Base-by-base conservation (phyloP, 2,113 vertebrate species). In the Fulica atra region DNA sequence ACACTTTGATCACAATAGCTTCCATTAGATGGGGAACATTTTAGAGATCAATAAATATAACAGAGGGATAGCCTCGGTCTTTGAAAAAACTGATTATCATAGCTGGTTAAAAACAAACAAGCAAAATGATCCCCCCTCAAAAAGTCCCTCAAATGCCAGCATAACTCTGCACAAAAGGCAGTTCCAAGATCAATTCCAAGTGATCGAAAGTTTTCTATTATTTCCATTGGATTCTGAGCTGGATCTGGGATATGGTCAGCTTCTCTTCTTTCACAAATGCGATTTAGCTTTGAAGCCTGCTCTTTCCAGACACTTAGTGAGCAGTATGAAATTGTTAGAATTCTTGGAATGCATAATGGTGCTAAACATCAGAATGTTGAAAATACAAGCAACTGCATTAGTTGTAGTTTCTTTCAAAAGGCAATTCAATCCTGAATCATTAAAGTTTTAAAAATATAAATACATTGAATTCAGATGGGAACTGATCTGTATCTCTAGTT, bases 171-270 rank as follows among this genome's bases (percentile, higher is more conserved):
- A 40, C 7, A 53, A 76, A 83, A 81, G 51, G 18, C 29, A 54
- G 25, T 66, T 94, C 54, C 61, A 92, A 91, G 35, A 60, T 81
- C 50, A 69, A 1, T 82, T 92, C 72, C 10, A 16, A 76, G 69
- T 69, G 66, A 64, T 89, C 63, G 85, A 72, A 95, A 88, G 50
- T 80, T 88, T 94, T 85, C 50, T 50, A 70, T 83, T 82, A 65
- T 77, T 93, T 94, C 88, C n/a, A 18, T 29, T 89, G 70, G 61
- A 48, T 87, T 82, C 63, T 92, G 79, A 82, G 40, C 70, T 76
- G 88, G 59, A 82, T 89, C 53, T 81, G 40, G 65, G 61, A 50
- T 88, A 69, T n/a, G 10, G 53, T 89, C 50, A 73, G 46, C 78
- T 89, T 92, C 93, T 94, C 53, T 89, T 88, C 74, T 63, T 38